Evolutionary conservation across 2,888 invertebrate genomes (phyloP).

Genomic region (Bugulina stolonifera): DNA sequence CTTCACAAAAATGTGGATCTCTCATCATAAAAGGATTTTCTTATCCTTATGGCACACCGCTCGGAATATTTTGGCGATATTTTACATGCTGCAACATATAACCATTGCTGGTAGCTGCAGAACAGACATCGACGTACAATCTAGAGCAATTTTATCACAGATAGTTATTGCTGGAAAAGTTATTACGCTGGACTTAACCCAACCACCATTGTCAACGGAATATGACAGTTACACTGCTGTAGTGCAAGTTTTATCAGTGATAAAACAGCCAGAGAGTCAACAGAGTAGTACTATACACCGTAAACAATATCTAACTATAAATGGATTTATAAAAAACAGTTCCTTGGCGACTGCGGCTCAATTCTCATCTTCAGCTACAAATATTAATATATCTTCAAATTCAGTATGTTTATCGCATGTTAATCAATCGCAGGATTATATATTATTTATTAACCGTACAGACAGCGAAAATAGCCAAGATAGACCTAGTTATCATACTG

Average conservation of each 20-base stretch:
- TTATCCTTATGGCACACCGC: conserved; percentile 14
- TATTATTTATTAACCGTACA: conserved; percentile 15
- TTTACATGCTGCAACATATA: conserved; percentile 3
- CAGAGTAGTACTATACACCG: background rate
- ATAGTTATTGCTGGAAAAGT: conserved; percentile 20
- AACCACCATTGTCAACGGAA: background rate
- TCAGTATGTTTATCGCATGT: conserved; percentile 13
- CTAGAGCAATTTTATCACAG: conserved; percentile 3
- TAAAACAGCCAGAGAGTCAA: conserved; percentile 5
- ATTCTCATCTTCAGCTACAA: background rate
- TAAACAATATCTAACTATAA: background rate
- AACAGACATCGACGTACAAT: background rate
- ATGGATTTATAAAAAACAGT: background rate
- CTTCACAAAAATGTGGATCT: background rate
- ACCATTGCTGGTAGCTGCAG: background rate
- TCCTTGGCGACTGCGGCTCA: conserved; percentile 13
- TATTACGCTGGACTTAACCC: background rate
- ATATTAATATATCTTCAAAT: background rate
- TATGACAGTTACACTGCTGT: background rate
- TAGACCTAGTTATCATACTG: conserved; percentile 1
- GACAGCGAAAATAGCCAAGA: background rate
- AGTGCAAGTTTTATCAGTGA: conserved; percentile 19
- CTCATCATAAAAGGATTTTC: conserved; percentile 17
- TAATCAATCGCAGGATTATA: conserved; percentile 17
- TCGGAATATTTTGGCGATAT: conserved; percentile 22